phyloP scores from a whole-genome alignment of 1,140 invertebrate genomes.

The Nasonia longicornis region DNA sequence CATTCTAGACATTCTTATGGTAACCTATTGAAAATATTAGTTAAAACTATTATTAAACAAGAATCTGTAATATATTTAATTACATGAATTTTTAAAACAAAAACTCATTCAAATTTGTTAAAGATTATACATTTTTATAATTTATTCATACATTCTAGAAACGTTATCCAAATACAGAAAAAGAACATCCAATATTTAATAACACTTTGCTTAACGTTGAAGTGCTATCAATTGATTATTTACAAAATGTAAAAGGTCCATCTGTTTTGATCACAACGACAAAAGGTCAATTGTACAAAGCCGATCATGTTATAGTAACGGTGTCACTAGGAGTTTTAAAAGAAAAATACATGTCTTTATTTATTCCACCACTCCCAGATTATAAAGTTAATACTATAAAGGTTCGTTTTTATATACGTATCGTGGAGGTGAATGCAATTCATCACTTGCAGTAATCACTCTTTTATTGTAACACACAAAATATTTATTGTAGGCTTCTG shows the following conservation, averaged over 20 bases:
- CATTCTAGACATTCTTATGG: conserved; percentile 72
- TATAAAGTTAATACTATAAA: conserved; percentile 60
- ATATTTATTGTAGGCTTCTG: conserved; percentile 61
- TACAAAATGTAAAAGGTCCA: conserved; percentile 39
- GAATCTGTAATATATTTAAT: too few relatives aligned
- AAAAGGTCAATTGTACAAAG: conserved; percentile 57
- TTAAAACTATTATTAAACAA: background rate
- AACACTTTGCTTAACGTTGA: conserved; percentile 59
- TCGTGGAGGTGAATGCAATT: too few relatives aligned
- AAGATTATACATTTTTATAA: conserved; percentile 14
- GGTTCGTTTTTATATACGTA: conserved; percentile 44
- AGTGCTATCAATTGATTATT: conserved; percentile 60
- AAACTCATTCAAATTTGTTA: background rate
- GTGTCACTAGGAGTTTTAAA: conserved; percentile 68
- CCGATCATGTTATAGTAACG: conserved; percentile 67
- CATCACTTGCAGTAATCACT: too few relatives aligned
- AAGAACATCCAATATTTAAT: conserved; percentile 56
- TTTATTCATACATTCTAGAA: conserved; percentile 50
- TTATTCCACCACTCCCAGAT: conserved; percentile 59
- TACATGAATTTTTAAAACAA: background rate
- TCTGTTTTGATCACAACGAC: conserved; percentile 56
- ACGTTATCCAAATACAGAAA: conserved; percentile 55
- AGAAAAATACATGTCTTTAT: conserved; percentile 57
- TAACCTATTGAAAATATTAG: conserved; percentile 50
- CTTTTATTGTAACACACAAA: too few relatives aligned